Evolutionary conservation across 1,140 invertebrate genomes (phyloP), one percentile per base, ranked within the genome.

Genomic region (Pseudoatta argentina): DNA sequence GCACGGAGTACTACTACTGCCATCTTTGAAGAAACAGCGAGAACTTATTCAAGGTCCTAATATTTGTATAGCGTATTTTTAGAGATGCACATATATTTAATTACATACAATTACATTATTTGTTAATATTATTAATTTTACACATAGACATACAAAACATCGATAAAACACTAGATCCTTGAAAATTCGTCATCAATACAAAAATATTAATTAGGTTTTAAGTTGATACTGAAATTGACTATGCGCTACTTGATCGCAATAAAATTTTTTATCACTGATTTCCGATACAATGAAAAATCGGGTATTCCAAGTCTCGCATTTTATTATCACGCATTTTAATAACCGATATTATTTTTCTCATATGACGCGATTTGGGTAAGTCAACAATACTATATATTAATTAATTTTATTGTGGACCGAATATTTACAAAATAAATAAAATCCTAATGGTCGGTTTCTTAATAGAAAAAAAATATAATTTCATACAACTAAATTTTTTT

Each of bases 201-300:
- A 10, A 10, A n/a, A 57, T 57, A 63, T 39, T 63, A 8, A 44
- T 44, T 10, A 44, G 2, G 8, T 44, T 44, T 44, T 44, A 44
- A 44, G 8, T 44, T 44, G 8, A 66, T 24, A 16, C 14, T 5
- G 30, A 64, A 39, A 75, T 59, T 59, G 14, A 3, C 3, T 6
- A 7, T 7, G 14, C n/a, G 27, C 21, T 27, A 16, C 7, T 59
- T 76, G 18, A 63, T 63, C 18, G 24, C 10, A 30, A 76, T 1
- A 48, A 76, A 57, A 44, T 10, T 10, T 77, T 6, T 12, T 44
- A 44, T 77, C 6, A 21, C 18, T 24, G 0, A 14, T 57, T 16
- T 7, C 7, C 5, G n/a, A 75, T 75, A 55, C 16, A 30, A 34
- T 75, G 7, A 61, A 44, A 8, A 73, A 76, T 75, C 12, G n/a